Conservation (phyloP, 2,888 invertebrate genomes). For the Eristalis intricaria region DNA sequence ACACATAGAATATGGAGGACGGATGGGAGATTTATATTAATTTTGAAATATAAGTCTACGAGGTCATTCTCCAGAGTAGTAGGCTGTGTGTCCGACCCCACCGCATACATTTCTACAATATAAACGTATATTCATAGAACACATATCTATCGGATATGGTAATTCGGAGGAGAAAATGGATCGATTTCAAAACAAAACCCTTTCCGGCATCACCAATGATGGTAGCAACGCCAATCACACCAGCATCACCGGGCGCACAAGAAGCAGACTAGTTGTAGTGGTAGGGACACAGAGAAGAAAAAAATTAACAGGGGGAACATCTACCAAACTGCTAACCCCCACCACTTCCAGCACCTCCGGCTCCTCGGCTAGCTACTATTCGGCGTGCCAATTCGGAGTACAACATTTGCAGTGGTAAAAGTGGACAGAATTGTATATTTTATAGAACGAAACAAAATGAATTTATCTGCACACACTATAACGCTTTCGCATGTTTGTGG, state of each 20-base stretch:
- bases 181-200: conserved; percentile 72
- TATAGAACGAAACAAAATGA: conserved; percentile 71
- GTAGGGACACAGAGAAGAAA: conserved; percentile 45
- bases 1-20: conserved; percentile 20
- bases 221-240: conserved; percentile 66
- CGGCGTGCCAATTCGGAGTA: conserved; percentile 54
- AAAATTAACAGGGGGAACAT: conserved; percentile 37
- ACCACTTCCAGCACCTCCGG: conserved; percentile 9
- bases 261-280: conserved; percentile 30
- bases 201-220: conserved; percentile 67
- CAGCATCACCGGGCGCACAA: conserved; percentile 62
- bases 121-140: conserved; percentile 39
- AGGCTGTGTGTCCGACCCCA: conserved; percentile 55
- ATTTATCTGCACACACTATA: conserved; percentile 71
- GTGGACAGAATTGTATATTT: conserved; percentile 72
- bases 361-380: conserved; percentile 44
- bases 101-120: neutral
- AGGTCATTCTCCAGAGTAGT: conserved; percentile 68
- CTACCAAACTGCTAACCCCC: neutral
- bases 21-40: conserved; percentile 73
- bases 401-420: conserved; percentile 70
- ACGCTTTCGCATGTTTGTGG: conserved; percentile 70
- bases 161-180: conserved; percentile 72
- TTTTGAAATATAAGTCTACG: conserved; percentile 74
- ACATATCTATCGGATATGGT: conserved; percentile 63